Conservation (phyloP, 1,140 invertebrate species). For the Trachymyrmex septentrionalis region DNA sequence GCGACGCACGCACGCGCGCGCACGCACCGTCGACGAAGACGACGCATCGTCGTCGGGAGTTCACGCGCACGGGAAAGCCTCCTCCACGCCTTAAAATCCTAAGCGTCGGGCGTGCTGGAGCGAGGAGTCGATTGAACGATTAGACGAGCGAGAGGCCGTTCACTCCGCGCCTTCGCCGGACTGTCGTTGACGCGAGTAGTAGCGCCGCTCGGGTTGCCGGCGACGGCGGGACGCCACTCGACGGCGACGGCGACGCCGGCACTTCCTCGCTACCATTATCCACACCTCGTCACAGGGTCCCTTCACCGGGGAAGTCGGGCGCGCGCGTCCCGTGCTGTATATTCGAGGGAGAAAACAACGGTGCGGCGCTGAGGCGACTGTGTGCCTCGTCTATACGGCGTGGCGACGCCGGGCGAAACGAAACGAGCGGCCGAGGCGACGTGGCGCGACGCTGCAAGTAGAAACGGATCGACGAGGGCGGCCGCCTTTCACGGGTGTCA, state of each 20-base stretch:
- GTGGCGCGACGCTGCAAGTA: conserved; percentile 28
- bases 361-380: neutral
- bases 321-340: conserved; percentile 45
- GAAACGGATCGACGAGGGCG: conserved; percentile 50
- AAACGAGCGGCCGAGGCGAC: neutral
- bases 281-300: conserved; percentile 27
- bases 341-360: conserved; percentile 22
- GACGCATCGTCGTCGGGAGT: conserved; percentile 23
- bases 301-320: neutral
- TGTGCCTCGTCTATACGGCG: conserved; percentile 17
- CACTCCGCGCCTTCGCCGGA: conserved; percentile 67
- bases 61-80: conserved; percentile 34
- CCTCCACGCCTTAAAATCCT: conserved; percentile 43
- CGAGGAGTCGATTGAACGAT: neutral
- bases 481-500: conserved; percentile 26
- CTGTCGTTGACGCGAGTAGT: conserved; percentile 56
- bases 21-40: conserved; percentile 58
- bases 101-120: conserved; percentile 5
- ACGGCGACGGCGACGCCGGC: conserved; percentile 67
- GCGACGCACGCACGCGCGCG: conserved; percentile 55
- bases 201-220: conserved; percentile 66
- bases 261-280: conserved; percentile 71
- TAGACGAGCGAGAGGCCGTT: conserved; percentile 57
- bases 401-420: neutral
- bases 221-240: conserved; percentile 69